phyloP scores from a whole-genome alignment of 2,113 vertebrate species.

The Colius striatus region DNA sequence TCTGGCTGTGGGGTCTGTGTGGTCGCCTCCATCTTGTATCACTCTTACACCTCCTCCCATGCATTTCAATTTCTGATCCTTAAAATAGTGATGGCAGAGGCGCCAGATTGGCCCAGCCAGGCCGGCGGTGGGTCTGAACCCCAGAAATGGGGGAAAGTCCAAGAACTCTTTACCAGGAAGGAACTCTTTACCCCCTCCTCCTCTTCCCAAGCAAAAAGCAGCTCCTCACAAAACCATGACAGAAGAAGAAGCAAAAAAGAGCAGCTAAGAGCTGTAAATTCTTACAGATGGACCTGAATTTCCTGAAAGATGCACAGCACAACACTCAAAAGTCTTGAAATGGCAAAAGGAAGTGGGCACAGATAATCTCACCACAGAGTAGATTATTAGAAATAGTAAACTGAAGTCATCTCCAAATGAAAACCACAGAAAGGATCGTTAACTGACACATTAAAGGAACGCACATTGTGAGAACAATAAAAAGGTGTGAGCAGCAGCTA shows the following conservation, averaged over 20 bases:
- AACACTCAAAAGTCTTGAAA: neutral
- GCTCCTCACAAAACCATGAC: too few relatives aligned
- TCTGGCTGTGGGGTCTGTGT: too few relatives aligned
- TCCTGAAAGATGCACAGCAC: neutral
- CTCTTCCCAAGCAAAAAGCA: too few relatives aligned
- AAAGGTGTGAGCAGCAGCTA: neutral
- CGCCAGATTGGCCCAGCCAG: too few relatives aligned
- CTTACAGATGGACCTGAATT: neutral
- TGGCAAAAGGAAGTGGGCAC: neutral
- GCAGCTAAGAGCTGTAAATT: neutral
- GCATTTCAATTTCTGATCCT: too few relatives aligned
- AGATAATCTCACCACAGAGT: neutral
- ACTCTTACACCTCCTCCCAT: too few relatives aligned
- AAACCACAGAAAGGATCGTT: neutral
- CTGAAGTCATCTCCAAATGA: neutral
- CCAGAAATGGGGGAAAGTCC: too few relatives aligned
- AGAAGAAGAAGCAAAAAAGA: neutral
- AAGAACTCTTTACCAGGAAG: too few relatives aligned
- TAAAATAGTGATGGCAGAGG: too few relatives aligned
- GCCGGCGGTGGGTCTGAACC: too few relatives aligned
- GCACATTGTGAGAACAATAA: neutral
- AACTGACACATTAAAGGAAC: neutral
- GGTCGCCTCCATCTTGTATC: too few relatives aligned
- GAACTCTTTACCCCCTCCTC: too few relatives aligned
- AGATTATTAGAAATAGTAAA: neutral